A percentile compares a stretch with the other conserved stretches of the same genome.
phyloP scores from a whole-genome alignment of 2,113 vertebrate genomes.

The Xyrauchen texanus region DNA sequence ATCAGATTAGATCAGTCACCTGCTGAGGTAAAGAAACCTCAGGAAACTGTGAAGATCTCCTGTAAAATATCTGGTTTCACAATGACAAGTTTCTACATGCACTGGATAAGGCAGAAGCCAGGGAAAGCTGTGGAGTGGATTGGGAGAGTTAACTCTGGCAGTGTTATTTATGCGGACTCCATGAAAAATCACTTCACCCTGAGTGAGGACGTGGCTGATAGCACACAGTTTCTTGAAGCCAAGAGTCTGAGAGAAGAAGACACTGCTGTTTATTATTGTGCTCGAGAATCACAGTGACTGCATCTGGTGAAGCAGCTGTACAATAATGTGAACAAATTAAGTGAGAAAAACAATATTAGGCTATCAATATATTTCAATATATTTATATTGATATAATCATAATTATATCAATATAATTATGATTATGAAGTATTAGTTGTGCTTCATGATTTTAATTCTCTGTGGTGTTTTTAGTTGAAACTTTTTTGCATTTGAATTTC shows the following conservation, averaged over 20 bases:
- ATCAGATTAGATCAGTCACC: conserved; percentile 6
- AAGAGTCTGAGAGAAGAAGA: conserved; percentile 36
- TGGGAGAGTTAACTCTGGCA: conserved; percentile 3
- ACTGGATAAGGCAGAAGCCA: conserved; percentile 43
- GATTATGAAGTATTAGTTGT: too few relatives aligned
- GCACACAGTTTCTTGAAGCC: conserved; percentile 37
- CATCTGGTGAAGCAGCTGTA: not conserved
- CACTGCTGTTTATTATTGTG: conserved; percentile 40
- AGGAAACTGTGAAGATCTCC: conserved; percentile 33
- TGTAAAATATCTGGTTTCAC: conserved; percentile 26
- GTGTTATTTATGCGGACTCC: not conserved
- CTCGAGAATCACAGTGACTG: conserved; percentile 1
- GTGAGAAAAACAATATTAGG: too few relatives aligned
- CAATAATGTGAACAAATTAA: too few relatives aligned
- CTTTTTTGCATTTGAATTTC: too few relatives aligned
- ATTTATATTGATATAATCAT: too few relatives aligned
- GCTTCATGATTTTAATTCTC: too few relatives aligned
- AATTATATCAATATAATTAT: too few relatives aligned
- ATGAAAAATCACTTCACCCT: conserved; percentile 26
- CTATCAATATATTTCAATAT: too few relatives aligned
- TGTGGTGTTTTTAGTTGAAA: too few relatives aligned
- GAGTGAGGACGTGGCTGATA: conserved; percentile 33
- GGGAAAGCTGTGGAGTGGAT: conserved; percentile 49
- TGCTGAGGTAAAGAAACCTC: conserved; percentile 28
- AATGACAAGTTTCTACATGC: not conserved